Base-by-base conservation (phyloP, 2,113 vertebrate species). In the Alethe diademata region DNA sequence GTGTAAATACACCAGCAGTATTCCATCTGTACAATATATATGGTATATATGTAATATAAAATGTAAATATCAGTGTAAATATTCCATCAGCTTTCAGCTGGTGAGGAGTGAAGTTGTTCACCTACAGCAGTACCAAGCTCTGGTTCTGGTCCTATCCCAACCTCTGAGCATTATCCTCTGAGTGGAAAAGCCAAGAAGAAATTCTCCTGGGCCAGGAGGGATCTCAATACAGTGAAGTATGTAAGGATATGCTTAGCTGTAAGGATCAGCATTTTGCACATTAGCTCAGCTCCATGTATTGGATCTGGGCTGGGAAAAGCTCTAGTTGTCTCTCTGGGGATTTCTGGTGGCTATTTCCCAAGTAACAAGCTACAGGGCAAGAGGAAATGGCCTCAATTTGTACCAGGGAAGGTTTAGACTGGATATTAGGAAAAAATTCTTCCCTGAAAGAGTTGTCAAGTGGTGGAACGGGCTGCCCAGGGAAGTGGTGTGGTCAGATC, bases 1-100 rank as follows among this genome's bases (percentile, higher is more conserved):
- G 12, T 9, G 14, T 48, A 74, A 85, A 75, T 20, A 71, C 0
- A 0, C 33, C 2, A 1, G 5, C 35, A 74, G n/a, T 33, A 42
- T 42, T 75, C 47, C 40, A 62, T 62, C 56, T 83, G 62, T 45
- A 8, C 14, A 29, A 47, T 11, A 47, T 47, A 35, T 19, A 31
- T 20, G 51, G 33, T 33, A 47, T 22, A 62, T 54, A 7, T n/a
- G 17, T 48, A 15, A 42, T 4, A 42, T 4, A 42, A 42, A 33
- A 23, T 16, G 13, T 28, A 11, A 65, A 65, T 57, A 33, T 26
- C 26, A 13, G 3, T 33, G 20, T 42, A 61, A 69, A 69, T 31
- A 75, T 69, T 42, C 14, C 35, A 16, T 29, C 47, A 42, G 19
- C 57, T n/a, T 56, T 71, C 48, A 61, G 45, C 22, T 28, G 47